Base-by-base conservation (phyloP, 2,113 vertebrate genomes). In the Nipponia nippon region DNA sequence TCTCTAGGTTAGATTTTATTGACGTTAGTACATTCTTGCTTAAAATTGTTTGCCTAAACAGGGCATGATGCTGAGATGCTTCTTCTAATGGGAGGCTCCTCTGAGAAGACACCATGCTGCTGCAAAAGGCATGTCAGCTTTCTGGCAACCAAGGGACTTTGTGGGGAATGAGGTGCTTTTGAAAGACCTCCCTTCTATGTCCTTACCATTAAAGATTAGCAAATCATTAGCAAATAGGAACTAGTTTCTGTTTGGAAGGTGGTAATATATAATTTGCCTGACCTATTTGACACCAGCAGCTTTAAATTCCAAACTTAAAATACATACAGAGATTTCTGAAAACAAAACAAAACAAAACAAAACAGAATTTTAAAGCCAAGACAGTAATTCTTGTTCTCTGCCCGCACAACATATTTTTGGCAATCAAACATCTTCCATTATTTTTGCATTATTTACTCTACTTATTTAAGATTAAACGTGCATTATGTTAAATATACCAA, bases 81-180 rank as follows among this genome's bases (percentile, higher is more conserved):
- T 66, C 46, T 75, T 8, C 15, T 76, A 63, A 42, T 27, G 2
- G 16, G 23, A 34, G 3, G 6, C 9, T 78, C 25, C 42, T 86
- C 32, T 34, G 23, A 44, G 40, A 70, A 77, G 17, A 83, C 4
- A 62, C 14, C 0, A 0, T 15, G 6, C 18, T 62, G 15, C 30
- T 52, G 34, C 22, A 52, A 58, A 66, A 83, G 9, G 8, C 29
- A 34, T 2, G 1, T 69, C 49, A 26, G 5, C 36, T 58, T n/a
- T 63, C 38, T 27, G 69, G 6, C 8, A 47, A 23, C 3, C 7
- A 47, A 29, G 16, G 7, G 2, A 26, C 25, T 80, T 49, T 22
- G 4, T 1, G 1, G 20, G 5, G 9, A 73, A 25, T 47, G 1
- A 69, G 4, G 12, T 78, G 3, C 5, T 26, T 77, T 40, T 69